Conservation (phyloP, 2,113 vertebrate genomes). For the Bos javanicus region DNA sequence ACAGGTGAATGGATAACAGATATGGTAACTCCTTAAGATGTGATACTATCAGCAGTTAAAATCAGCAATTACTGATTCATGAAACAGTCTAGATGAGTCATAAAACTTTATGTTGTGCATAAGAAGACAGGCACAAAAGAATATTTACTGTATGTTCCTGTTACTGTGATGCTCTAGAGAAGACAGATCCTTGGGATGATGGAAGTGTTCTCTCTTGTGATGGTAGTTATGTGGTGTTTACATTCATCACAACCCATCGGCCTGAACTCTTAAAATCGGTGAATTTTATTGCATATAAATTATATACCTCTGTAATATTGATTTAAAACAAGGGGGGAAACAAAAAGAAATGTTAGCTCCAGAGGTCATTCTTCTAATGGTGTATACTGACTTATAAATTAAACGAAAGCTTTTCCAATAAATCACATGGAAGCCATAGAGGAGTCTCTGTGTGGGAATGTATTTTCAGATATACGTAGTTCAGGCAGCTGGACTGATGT, state of each 20-base stretch:
- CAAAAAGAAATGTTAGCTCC: conserved; percentile 58
- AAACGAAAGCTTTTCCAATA: conserved; percentile 69
- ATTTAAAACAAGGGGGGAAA: neutral
- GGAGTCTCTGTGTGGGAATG: conserved; percentile 55
- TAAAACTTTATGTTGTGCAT: neutral
- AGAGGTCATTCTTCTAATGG: conserved; percentile 64
- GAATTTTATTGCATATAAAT: neutral
- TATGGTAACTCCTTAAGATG: neutral
- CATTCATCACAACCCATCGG: neutral
- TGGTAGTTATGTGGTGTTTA: neutral
- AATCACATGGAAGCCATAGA: conserved; percentile 61
- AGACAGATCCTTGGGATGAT: neutral
- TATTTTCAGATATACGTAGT: conserved; percentile 54
- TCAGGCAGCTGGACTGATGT: conserved; percentile 37
- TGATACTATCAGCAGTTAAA: neutral
- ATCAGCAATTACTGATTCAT: neutral
- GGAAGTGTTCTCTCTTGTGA: neutral
- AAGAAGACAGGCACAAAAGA: neutral
- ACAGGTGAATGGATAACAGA: neutral
- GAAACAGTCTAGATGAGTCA: neutral
- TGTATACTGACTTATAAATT: conserved; percentile 67
- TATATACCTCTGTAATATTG: neutral
- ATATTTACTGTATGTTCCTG: neutral
- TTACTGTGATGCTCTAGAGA: neutral
- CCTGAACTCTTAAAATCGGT: neutral